phyloP scores from a whole-genome alignment of 2,797 vertebrate species.

The Hoplostethus mediterraneus region DNA sequence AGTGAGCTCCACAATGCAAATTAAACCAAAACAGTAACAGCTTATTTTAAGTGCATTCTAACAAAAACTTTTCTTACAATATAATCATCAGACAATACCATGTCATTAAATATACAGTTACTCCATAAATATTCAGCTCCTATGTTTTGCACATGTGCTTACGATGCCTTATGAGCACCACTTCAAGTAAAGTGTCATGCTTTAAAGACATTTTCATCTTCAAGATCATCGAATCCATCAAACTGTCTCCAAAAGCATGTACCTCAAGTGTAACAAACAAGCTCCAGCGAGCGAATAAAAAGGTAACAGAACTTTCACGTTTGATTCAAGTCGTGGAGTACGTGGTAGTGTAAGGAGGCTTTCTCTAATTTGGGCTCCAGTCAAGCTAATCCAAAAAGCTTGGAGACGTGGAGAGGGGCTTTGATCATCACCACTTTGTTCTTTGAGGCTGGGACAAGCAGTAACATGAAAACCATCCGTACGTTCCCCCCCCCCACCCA shows the following conservation, averaged over 20 bases:
- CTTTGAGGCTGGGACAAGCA: conserved; percentile 15
- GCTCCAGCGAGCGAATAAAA: background rate
- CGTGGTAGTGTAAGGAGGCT: conserved; percentile 6
- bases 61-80: background rate
- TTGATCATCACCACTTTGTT: conserved; percentile 56
- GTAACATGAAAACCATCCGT: conserved; percentile 33
- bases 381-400: background rate
- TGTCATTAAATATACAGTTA: background rate
- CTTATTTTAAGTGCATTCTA: too few species aligned
- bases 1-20: background rate
- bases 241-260: background rate
- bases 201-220: background rate
- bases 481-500: background rate
- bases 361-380: conserved; percentile 31
- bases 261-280: background rate
- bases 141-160: background rate
- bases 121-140: background rate
- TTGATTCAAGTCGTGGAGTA: background rate
- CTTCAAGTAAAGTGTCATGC: background rate
- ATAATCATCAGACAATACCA: background rate
- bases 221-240: background rate
- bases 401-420: conserved; percentile 1
- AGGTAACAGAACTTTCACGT: too few species aligned
- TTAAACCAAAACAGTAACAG: too few species aligned
- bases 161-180: background rate